Percentiles rank a stretch among this genome's conserved stretches.
Conservation (phyloP, 2,113 vertebrate genomes). For the Archilochus colubris region DNA sequence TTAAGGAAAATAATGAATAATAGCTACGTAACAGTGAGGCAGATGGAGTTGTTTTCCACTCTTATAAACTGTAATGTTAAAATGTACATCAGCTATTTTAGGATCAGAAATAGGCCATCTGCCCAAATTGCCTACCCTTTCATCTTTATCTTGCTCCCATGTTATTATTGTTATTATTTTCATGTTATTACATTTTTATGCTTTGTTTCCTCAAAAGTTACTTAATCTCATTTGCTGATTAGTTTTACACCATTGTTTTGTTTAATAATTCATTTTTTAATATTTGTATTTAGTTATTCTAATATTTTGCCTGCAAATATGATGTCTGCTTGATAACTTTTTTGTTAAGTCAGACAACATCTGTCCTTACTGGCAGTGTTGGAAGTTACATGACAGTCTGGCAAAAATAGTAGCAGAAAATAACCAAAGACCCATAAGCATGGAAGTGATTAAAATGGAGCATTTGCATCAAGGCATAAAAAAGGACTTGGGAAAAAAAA, state of each 20-base stretch:
- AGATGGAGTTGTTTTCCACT: constrained; percentile 65
- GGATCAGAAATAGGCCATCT: constrained; percentile 63
- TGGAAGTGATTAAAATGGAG: not conserved
- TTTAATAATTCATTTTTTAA: not conserved
- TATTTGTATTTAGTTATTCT: not conserved
- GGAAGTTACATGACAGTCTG: not conserved
- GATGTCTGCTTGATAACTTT: not conserved
- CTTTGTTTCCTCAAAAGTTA: not conserved
- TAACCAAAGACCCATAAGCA: not conserved
- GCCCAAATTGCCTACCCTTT: constrained; percentile 27
- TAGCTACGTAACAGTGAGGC: constrained; percentile 33
- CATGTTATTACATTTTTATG: not conserved
- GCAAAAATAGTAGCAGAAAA: not conserved
- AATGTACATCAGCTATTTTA: constrained; percentile 64
- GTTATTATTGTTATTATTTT: constrained; percentile 6
- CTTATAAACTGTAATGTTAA: constrained; percentile 48
- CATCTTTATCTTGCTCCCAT: constrained; percentile 2
- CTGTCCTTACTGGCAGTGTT: not conserved
- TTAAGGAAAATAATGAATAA: not conserved
- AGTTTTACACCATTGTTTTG: not conserved
- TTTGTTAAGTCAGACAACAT: constrained; percentile 7
- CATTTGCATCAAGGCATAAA: not conserved
- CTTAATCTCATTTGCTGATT: not conserved
- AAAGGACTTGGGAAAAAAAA: not conserved
- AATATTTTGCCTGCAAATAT: constrained; percentile 3